Evolutionary conservation across 2,888 invertebrate genomes (phyloP).

Genomic region (Boloria selene): DNA sequence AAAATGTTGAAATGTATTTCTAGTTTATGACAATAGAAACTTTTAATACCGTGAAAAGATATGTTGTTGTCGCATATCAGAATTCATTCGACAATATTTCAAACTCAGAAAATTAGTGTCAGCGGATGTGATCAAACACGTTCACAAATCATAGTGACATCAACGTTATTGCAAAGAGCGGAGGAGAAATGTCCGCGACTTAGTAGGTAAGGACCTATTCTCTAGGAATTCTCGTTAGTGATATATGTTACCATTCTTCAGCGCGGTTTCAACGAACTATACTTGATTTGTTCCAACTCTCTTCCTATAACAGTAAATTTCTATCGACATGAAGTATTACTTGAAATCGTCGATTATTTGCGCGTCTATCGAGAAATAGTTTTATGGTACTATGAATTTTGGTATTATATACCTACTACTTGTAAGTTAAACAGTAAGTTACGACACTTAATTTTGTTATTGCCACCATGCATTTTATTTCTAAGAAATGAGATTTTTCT

Average conservation of each 20-base stretch:
- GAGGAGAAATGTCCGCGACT: slow-evolving; percentile 56
- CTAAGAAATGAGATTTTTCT: too few species aligned
- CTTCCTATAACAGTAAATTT: slow-evolving; percentile 32
- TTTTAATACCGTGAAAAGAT: neutral
- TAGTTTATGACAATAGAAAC: neutral
- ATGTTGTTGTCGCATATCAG: neutral
- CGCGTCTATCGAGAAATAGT: neutral
- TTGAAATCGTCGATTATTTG: slow-evolving; percentile 6
- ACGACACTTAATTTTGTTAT: too few species aligned
- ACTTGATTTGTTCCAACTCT: slow-evolving; percentile 41
- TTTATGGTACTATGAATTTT: neutral
- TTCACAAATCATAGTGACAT: slow-evolving; percentile 69
- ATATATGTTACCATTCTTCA: slow-evolving; percentile 61
- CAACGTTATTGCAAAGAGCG: slow-evolving; percentile 64
- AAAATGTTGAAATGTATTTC: too few species aligned
- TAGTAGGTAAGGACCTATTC: slow-evolving; percentile 48
- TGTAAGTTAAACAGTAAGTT: too few species aligned
- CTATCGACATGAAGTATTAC: slow-evolving; percentile 29
- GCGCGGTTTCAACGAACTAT: slow-evolving; percentile 48
- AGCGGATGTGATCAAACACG: slow-evolving; percentile 55
- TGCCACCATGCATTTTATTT: too few species aligned
- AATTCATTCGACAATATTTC: slow-evolving; percentile 22
- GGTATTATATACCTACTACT: neutral
- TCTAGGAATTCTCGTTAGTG: slow-evolving; percentile 54
- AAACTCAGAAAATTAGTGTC: slow-evolving; percentile 40